phyloP scores from a whole-genome alignment of 1,140 invertebrate species.

The Antheraea mylitta region DNA sequence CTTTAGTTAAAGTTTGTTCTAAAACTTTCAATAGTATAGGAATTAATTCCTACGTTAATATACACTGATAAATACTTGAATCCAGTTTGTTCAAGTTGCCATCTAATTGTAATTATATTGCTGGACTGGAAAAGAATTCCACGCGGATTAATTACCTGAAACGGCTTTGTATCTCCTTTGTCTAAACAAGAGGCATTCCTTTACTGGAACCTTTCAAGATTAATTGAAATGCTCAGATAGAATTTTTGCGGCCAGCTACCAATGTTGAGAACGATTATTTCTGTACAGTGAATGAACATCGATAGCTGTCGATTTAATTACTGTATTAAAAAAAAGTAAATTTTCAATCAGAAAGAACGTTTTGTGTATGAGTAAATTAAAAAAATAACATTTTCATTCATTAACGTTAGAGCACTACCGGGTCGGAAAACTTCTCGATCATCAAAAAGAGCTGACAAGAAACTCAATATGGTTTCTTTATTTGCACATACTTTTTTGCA shows the following conservation, averaged over 20 bases:
- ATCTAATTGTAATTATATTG: slow-evolving; percentile 35
- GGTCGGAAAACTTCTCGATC: no score
- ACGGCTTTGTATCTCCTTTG: slow-evolving; percentile 50
- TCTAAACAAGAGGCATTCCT: slow-evolving; percentile 43
- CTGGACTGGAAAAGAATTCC: slow-evolving; percentile 46
- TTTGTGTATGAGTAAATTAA: no score
- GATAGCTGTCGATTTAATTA: not conserved
- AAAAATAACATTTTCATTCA: no score
- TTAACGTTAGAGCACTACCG: no score
- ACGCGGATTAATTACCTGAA: slow-evolving; percentile 56
- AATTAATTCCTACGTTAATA: no score
- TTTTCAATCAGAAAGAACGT: no score
- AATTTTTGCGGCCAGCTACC: slow-evolving; percentile 36
- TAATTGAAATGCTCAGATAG: slow-evolving; percentile 53
- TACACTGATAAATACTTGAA: slow-evolving; percentile 25
- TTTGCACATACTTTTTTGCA: no score
- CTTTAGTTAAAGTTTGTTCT: no score
- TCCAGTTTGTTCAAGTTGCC: slow-evolving; percentile 25
- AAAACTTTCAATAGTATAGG: no score
- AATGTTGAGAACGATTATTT: not conserved
- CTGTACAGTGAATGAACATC: not conserved
- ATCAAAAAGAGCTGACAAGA: no score
- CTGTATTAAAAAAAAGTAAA: not conserved
- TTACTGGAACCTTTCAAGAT: slow-evolving; percentile 39
- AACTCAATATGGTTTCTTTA: no score